These are phyloP conservation scores for Uria lomvia DNA, from an alignment of 2,113 vertebrate genomes.

Conservation along the genomic window DNA sequence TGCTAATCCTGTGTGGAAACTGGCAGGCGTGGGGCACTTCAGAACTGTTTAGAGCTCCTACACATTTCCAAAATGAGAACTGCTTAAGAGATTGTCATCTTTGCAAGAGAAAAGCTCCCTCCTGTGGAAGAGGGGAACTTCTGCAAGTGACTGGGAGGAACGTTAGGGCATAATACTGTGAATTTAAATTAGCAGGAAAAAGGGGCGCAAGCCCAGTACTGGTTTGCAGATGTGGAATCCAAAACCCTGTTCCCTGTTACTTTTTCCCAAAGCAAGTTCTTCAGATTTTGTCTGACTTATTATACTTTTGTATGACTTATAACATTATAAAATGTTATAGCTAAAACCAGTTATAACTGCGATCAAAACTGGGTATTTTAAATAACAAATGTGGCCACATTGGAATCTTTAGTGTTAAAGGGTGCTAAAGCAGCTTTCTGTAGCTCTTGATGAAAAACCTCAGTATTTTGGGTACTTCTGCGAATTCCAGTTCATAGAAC, in stretches of 20 bases:
- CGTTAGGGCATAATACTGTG: too few relatives aligned
- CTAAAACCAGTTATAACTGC: neutral
- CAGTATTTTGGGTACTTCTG: neutral
- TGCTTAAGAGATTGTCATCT: neutral
- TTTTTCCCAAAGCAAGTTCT: neutral
- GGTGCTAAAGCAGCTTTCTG: neutral
- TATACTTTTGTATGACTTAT: too few relatives aligned
- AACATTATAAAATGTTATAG: neutral
- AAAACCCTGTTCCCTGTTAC: neutral
- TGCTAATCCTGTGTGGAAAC: neutral
- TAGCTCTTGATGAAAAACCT: neutral
- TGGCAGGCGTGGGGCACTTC: neutral
- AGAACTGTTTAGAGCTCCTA: neutral
- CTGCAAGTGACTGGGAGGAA: neutral
- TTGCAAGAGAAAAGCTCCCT: conserved; percentile 31
- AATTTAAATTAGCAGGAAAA: neutral
- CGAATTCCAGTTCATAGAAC: neutral
- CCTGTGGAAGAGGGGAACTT: conserved; percentile 13
- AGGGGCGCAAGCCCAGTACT: neutral
- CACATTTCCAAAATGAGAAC: conserved; percentile 30
- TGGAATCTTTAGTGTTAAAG: neutral
- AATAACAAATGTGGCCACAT: neutral
- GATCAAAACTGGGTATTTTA: neutral
- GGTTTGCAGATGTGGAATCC: neutral
- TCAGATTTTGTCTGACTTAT: neutral